Evolutionary conservation across 2,888 invertebrate genomes (phyloP), one percentile per base, ranked within the genome.

Genomic region (Oligia fasciuncula): DNA sequence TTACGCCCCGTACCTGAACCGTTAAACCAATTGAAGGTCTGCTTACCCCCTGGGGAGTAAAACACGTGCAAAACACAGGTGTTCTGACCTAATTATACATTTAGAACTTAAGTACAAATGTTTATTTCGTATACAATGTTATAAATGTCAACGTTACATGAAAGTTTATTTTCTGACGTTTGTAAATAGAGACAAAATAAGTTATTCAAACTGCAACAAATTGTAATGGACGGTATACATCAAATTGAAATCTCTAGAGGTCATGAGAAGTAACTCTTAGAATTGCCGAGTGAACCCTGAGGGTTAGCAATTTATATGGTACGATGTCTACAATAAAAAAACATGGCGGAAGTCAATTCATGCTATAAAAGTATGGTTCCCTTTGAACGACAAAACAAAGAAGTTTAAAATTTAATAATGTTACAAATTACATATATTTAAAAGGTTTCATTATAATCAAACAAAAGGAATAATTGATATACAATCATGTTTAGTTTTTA

Each of bases 1-100:
- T 65, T 51, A n/a, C 23, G 17, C 35, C 69, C 63, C 17, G 9
- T 62, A 72, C 76, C 67, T 73, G 71, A 69, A 75, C 46, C 69
- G 57, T 65, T 73, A 35, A 43, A 85, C 79, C 81, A 85, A 78
- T 87, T 77, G 43, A 29, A 72, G 62, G 74, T 73, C 74, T 80
- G 73, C 70, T 60, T 60, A 72, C 13, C 54, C 81, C 29, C 60
- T 67, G 0, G 67, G 73, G 79, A 79, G 35, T 35, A 35, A 72
- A 77, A 85, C 65, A 57, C 65, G 72, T 43, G 78, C 65, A 66
- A 75, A 77, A 68, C 72, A 73, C 69, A 68, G 51, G 63, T 70
- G 80, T 77, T 57, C 29, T 76, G 82, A 86, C 86, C 76, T 79
- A 68, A 77, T 88, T 88, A 87, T 49, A 73, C 62, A 70, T 75